phyloP scores from a whole-genome alignment of 2,888 invertebrate species.

The Holacanthella duospinosa region DNA sequence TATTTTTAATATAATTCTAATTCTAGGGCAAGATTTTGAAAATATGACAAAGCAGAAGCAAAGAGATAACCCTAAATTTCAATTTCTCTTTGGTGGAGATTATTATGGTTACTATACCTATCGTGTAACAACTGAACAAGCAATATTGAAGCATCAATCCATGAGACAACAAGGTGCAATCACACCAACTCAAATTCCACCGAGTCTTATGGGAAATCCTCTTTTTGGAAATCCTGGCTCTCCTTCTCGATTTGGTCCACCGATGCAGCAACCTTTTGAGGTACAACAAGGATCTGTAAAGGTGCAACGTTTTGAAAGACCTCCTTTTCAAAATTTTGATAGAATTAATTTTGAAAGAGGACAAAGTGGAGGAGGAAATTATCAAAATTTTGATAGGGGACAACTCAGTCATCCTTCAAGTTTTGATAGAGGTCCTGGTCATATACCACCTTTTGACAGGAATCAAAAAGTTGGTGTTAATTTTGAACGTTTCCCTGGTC shows the following conservation, averaged over 20 bases:
- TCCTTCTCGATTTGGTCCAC: constrained; percentile 14
- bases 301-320: constrained; percentile 12
- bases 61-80: constrained; percentile 93
- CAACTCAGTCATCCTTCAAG: not conserved
- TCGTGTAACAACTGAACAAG: constrained; percentile 89
- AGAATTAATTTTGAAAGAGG: constrained; percentile 13
- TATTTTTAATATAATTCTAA: not conserved
- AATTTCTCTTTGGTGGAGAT: constrained; percentile 93
- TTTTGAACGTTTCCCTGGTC: not conserved
- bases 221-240: not conserved
- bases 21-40: constrained; percentile 74
- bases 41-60: constrained; percentile 98
- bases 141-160: constrained; percentile 48
- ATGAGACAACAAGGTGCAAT: constrained; percentile 35
- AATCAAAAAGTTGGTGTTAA: not conserved
- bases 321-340: constrained; percentile 10
- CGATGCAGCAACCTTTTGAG: constrained; percentile 14
- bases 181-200: constrained; percentile 15
- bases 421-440: not conserved
- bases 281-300: not conserved
- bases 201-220: not conserved
- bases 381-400: not conserved
- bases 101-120: constrained; percentile 93
- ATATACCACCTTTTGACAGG: constrained; percentile 1
- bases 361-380: constrained; percentile 12